These are phyloP conservation scores for Neomonachus schauinslandi DNA, from an alignment of 2,113 vertebrate genomes.

Conservation along the genomic window DNA sequence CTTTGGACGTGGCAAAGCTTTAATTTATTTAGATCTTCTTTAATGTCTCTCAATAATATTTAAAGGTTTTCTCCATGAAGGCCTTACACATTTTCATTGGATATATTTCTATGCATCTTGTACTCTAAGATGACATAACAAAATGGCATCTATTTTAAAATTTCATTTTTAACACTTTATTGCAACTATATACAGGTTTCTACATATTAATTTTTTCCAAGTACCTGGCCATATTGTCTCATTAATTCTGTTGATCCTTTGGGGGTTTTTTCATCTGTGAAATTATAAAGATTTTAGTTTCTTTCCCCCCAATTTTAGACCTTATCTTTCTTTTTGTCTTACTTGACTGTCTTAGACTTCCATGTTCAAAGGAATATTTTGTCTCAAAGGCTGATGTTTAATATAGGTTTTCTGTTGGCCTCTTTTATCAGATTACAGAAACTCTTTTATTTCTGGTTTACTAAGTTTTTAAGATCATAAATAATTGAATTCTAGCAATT, in stretches of 20 bases:
- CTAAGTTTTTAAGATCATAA: not conserved
- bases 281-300: not conserved
- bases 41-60: not conserved
- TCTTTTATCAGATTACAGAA: not conserved
- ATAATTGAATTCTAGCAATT: not conserved
- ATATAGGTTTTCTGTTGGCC: not conserved
- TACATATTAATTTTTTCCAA: not conserved
- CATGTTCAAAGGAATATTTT: not conserved
- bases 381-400: not conserved
- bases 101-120: not conserved
- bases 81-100: not conserved
- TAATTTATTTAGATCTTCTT: not conserved
- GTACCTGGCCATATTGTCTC: not conserved
- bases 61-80: not conserved
- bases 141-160: not conserved
- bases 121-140: not conserved
- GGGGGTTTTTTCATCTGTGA: not conserved
- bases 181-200: not conserved
- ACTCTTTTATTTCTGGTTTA: not conserved
- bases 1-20: not conserved
- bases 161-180: not conserved
- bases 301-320: not conserved
- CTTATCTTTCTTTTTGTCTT: not conserved
- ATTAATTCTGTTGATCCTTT: not conserved
- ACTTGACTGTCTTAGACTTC: not conserved